Base-by-base conservation (phyloP, 2,797 vertebrate species). In the Enteromius unitaeniatus region DNA sequence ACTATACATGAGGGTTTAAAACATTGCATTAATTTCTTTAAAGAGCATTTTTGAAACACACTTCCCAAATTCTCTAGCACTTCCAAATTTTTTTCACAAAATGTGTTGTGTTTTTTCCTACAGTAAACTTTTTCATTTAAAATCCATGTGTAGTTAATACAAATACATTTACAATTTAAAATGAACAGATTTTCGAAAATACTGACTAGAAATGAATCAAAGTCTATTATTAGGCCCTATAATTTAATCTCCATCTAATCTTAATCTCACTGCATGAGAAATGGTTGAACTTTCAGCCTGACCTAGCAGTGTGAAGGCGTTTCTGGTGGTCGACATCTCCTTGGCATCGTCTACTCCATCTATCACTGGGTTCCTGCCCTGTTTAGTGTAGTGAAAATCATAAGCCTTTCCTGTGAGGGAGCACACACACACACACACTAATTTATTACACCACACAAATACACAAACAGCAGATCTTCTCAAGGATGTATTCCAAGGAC, bases 251-350 rank as follows among this genome's bases (percentile, higher is more conserved):
- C 17, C 23, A 23, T 42, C 2, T 17, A 26, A 34, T 74, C 68
- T 45, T 34, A 49, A 26, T 45, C 40, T 79, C 42, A 58, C 67
- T 64, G 60, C 53, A 81, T 64, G 64, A 68, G 10, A 42, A 51
- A 53, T 47, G 2, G 11, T 28, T 28, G 34, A 28, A 31, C n/a
- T 13, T 49, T 40, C 40, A 31, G 15, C 53, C 86, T 81, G 95
- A 99, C 98, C 98, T 82, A 99, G 93, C 86, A 99, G 92, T 51
- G 93, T 92, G 92, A 97, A 99, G 87, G 98, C 98, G 37, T 97
- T 92, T 75, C 97, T 95, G 49, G 98, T 99, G 69, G 93, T 95
- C 49, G 77, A 87, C 92, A 99, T 96, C 89, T 99, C 98, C 90
- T 96, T 96, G 0, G 96, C 95, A 90, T 99, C 98, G 13, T 98